Evolutionary conservation across 53 echinoderm and acorn worm genomes (phyloP).

Genomic region (Apostichopus leukothele): DNA sequence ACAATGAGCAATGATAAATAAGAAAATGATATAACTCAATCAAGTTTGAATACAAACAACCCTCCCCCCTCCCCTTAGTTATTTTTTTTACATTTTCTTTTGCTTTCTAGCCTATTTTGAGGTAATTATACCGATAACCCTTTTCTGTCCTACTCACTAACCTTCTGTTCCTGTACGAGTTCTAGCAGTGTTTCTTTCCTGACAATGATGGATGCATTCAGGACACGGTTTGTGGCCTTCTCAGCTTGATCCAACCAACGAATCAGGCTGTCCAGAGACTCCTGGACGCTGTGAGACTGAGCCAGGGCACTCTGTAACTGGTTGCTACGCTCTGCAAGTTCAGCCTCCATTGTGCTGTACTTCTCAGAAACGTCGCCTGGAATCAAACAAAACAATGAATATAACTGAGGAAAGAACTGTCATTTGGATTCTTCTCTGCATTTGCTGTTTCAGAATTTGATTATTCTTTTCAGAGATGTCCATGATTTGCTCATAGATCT

Average conservation of each 20-base stretch:
- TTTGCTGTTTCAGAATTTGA: too few relatives aligned
- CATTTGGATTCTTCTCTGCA: too few relatives aligned
- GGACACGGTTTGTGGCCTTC: conserved; percentile 77
- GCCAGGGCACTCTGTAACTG: conserved; percentile 87
- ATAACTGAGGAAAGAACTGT: too few relatives aligned
- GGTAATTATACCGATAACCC: too few relatives aligned
- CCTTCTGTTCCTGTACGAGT: conserved; percentile 93
- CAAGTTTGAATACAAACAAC: too few relatives aligned
- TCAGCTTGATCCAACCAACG: conserved; percentile 92
- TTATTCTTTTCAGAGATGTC: too few relatives aligned
- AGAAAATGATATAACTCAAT: too few relatives aligned
- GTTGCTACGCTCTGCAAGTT: conserved; percentile 95
- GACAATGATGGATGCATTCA: conserved; percentile 86
- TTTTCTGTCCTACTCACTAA: conserved; percentile 1
- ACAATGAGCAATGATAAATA: too few relatives aligned
- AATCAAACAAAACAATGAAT: neutral
- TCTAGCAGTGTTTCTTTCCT: conserved; percentile 93
- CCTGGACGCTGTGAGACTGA: conserved; percentile 93
- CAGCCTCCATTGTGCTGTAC: conserved; percentile 85
- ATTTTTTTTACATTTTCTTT: too few relatives aligned
- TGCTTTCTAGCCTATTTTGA: too few relatives aligned
- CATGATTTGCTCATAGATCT: too few relatives aligned
- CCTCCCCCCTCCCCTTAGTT: too few relatives aligned
- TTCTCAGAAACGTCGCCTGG: conserved; percentile 92
- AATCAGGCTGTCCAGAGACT: conserved; percentile 78